These are phyloP conservation scores for Sapayoa aenigma DNA, from an alignment of 2,113 vertebrate genomes.

Conservation along the genomic window DNA sequence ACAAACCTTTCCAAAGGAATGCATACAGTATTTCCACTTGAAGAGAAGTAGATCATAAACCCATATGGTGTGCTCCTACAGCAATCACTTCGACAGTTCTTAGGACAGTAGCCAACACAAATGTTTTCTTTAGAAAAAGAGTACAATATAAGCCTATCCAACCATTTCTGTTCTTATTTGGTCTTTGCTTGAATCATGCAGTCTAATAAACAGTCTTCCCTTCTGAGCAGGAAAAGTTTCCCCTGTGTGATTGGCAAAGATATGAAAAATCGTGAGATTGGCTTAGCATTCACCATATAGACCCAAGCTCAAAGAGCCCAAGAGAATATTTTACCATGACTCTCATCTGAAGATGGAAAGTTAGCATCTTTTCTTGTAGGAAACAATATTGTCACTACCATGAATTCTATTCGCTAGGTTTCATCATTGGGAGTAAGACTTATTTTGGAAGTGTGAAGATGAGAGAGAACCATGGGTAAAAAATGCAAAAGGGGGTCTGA, in stretches of 20 bases:
- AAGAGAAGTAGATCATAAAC: constrained; percentile 21
- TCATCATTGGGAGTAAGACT: not conserved
- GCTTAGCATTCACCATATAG: not conserved
- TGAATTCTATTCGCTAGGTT: not conserved
- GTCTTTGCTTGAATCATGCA: not conserved
- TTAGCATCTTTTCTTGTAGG: not conserved
- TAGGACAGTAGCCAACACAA: not conserved
- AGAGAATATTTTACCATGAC: not conserved
- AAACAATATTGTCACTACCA: too few relatives aligned
- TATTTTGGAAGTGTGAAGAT: not conserved
- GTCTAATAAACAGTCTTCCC: not conserved
- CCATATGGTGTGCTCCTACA: not conserved
- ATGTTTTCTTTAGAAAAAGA: constrained; percentile 7
- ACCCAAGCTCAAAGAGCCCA: not conserved
- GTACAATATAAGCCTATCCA: not conserved
- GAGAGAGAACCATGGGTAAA: not conserved
- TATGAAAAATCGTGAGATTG: not conserved
- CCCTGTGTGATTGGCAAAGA: not conserved
- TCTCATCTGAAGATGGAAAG: not conserved
- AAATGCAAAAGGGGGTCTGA: fast-evolving
- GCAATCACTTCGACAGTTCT: not conserved
- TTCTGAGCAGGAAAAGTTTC: not conserved
- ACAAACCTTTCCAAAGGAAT: not conserved
- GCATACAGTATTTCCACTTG: constrained; percentile 6
- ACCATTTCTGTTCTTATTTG: not conserved